A percentile compares a stretch with the other conserved stretches of the same genome.
phyloP scores from a whole-genome alignment of 2,113 vertebrate species.

The Phyllopteryx taeniolatus region DNA sequence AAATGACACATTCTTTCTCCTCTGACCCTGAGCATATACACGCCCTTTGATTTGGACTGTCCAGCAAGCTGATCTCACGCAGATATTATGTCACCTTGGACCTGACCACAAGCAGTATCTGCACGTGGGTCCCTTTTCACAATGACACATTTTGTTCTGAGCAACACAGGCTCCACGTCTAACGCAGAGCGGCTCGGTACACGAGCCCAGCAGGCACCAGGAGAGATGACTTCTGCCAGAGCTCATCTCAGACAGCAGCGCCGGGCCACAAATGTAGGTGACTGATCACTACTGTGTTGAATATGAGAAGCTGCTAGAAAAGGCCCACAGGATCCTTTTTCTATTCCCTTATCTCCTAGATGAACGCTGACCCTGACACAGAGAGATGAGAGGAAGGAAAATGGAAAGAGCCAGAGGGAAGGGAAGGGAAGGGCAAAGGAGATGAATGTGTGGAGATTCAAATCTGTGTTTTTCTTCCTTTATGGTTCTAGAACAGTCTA shows the following conservation, averaged over 20 bases:
- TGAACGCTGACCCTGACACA: slow-evolving; percentile 63
- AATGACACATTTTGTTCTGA: slow-evolving; percentile 24
- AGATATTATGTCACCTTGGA: neutral
- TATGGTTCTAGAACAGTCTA: slow-evolving; percentile 3
- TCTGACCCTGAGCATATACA: neutral
- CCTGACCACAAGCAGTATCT: neutral
- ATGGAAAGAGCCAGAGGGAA: slow-evolving; percentile 52
- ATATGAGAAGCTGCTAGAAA: slow-evolving; percentile 53
- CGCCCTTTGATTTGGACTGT: slow-evolving; percentile 7
- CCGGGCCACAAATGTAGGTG: slow-evolving; percentile 56
- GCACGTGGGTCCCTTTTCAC: slow-evolving; percentile 14
- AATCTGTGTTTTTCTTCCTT: slow-evolving; percentile 32
- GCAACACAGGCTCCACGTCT: slow-evolving; percentile 18
- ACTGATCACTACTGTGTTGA: slow-evolving; percentile 54
- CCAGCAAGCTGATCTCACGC: neutral
- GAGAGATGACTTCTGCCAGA: slow-evolving; percentile 46
- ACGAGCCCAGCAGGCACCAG: slow-evolving; percentile 12
- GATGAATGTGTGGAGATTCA: slow-evolving; percentile 51
- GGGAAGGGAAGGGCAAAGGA: slow-evolving; percentile 22
- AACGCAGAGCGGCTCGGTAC: slow-evolving; percentile 10
- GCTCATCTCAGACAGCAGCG: slow-evolving; percentile 50
- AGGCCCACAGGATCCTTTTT: slow-evolving; percentile 55
- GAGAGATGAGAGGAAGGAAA: slow-evolving; percentile 55
- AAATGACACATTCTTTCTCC: slow-evolving; percentile 8
- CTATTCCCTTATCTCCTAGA: slow-evolving; percentile 62